A percentile compares a stretch with the other conserved stretches of the same genome.
Conservation (phyloP, 2,888 invertebrate genomes). For the Candidula unifasciata region DNA sequence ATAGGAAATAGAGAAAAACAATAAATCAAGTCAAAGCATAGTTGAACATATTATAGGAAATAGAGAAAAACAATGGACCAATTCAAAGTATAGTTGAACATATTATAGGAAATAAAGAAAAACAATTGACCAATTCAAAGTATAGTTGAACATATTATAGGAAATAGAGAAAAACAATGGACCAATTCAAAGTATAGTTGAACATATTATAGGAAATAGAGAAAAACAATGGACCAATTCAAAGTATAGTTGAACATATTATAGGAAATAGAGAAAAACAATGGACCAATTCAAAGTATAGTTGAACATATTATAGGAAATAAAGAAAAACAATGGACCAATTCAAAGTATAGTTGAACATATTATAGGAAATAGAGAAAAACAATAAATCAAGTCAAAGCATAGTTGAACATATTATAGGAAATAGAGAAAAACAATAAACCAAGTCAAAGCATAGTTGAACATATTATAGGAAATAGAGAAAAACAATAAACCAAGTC, state of each 20-base stretch:
- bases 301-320: no score
- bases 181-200: not conserved
- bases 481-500: conserved; percentile 37
- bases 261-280: conserved; percentile 61
- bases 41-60: no score
- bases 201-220: no score
- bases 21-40: not conserved
- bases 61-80: conserved; percentile 57
- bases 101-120: no score
- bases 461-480: no score
- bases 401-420: no score
- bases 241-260: no score
- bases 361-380: no score
- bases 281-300: not conserved
- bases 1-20: conserved; percentile 61
- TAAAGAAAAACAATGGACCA: conserved; percentile 57
- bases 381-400: conserved; percentile 6
- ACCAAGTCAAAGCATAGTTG: not conserved
- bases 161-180: conserved; percentile 58
- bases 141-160: no score
- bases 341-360: no score
- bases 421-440: conserved; percentile 58
- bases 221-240: conserved; percentile 37
- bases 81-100: no score
- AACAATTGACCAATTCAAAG: not conserved